These are phyloP conservation scores for Epiblema foenella DNA, from an alignment of 2,888 invertebrate species.

Conservation along the genomic window DNA sequence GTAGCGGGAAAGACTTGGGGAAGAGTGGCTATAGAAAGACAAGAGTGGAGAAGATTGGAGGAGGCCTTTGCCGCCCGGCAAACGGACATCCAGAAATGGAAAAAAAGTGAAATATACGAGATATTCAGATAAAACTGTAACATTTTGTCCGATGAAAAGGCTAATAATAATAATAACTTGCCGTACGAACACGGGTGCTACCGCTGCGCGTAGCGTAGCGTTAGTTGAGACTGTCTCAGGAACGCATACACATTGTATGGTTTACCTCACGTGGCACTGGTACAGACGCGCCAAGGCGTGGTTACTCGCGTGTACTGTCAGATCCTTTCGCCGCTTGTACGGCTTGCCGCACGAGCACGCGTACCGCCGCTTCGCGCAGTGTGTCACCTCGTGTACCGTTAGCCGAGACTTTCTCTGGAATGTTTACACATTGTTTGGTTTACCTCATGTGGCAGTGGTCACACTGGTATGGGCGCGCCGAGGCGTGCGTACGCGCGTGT, in stretches of 20 bases:
- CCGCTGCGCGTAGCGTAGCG: slow-evolving; percentile 68
- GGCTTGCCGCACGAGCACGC: slow-evolving; percentile 70
- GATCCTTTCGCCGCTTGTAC: slow-evolving; percentile 70
- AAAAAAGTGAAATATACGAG: too few species aligned
- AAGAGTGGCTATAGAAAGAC: too few species aligned
- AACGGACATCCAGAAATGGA: too few species aligned
- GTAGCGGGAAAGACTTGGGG: too few species aligned
- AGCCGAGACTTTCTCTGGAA: slow-evolving; percentile 67
- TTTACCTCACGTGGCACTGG: slow-evolving; percentile 69
- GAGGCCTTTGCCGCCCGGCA: too few species aligned
- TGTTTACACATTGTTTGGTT: slow-evolving; percentile 52
- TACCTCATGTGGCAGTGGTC: slow-evolving; percentile 73
- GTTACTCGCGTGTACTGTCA: slow-evolving; percentile 63
- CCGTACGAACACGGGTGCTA: slow-evolving; percentile 69
- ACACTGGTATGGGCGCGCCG: slow-evolving; percentile 68
- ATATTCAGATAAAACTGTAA: too few species aligned
- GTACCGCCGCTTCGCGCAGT: slow-evolving; percentile 68
- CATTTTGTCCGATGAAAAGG: too few species aligned
- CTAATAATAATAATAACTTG: too few species aligned
- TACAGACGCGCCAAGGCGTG: slow-evolving; percentile 68
- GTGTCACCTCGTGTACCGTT: slow-evolving; percentile 61
- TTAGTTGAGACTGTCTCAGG: slow-evolving; percentile 61
- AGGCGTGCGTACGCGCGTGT: slow-evolving; percentile 66
- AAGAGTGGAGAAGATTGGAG: too few species aligned
- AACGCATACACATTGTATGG: slow-evolving; percentile 59